phyloP scores from a whole-genome alignment of 2,888 invertebrate species.

The Miltochrista miniata region DNA sequence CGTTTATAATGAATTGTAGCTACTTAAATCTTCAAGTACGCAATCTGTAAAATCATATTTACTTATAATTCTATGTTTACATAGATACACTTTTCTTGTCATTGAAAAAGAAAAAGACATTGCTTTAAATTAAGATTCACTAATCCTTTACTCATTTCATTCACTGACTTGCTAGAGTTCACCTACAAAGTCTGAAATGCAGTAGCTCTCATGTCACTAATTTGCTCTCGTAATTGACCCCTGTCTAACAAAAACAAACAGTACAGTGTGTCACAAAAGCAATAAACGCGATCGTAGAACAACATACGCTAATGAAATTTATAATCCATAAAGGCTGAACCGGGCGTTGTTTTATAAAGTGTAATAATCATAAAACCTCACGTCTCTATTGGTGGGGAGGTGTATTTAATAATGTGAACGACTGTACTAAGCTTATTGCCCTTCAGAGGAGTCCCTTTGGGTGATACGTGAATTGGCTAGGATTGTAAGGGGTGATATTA shows the following conservation, averaged over 20 bases:
- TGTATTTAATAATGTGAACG: conserved; percentile 42
- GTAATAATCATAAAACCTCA: conserved; percentile 76
- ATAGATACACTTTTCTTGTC: too few species aligned
- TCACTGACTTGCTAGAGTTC: too few species aligned
- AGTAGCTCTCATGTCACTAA: too few species aligned
- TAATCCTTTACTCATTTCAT: too few species aligned
- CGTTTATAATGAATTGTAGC: too few species aligned
- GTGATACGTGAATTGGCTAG: conserved; percentile 11
- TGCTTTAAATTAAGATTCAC: too few species aligned
- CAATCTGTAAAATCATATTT: too few species aligned
- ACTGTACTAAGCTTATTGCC: conserved; percentile 35
- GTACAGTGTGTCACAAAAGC: conserved; percentile 41
- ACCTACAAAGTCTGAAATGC: too few species aligned
- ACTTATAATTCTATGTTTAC: too few species aligned
- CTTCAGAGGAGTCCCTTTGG: conserved; percentile 17
- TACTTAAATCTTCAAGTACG: too few species aligned
- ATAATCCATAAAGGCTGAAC: conserved; percentile 72
- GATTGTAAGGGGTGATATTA: conserved; percentile 8
- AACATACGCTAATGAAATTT: conserved; percentile 79
- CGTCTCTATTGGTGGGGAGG: conserved; percentile 33
- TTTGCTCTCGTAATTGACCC: neutral
- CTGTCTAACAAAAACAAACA: neutral
- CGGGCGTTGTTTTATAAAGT: conserved; percentile 72
- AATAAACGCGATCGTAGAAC: conserved; percentile 69
- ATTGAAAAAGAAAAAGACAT: too few species aligned